These are phyloP conservation scores for Masticophis lateralis DNA, from an alignment of 2,797 vertebrate genomes.

Conservation along the genomic window DNA sequence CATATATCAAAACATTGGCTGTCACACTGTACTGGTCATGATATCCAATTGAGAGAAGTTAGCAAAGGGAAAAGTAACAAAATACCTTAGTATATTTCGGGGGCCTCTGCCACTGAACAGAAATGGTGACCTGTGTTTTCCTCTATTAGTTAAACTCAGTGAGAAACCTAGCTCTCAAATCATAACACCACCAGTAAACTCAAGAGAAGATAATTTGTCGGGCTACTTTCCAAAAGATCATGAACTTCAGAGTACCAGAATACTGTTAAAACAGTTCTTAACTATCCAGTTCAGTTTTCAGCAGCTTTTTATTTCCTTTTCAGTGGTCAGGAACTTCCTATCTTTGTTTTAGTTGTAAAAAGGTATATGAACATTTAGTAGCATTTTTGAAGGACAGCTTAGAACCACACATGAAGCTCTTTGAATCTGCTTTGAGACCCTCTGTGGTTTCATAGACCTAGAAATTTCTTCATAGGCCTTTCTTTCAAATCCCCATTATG, in stretches of 20 bases:
- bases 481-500: neutral
- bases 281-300: neutral
- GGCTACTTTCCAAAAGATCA: neutral
- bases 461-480: neutral
- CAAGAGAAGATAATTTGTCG: neutral
- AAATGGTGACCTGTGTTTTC: neutral
- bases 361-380: neutral
- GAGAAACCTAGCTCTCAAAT: neutral
- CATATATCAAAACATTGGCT: neutral
- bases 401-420: neutral
- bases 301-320: neutral
- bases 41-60: neutral
- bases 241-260: neutral
- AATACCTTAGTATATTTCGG: neutral
- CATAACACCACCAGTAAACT: neutral
- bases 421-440: neutral
- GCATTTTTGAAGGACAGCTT: neutral
- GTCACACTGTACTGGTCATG: neutral
- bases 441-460: neutral
- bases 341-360: neutral
- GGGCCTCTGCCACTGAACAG: neutral
- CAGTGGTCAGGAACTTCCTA: neutral
- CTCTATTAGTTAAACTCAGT: neutral
- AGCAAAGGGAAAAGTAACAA: neutral
- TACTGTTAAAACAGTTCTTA: neutral